phyloP scores from a whole-genome alignment of 1,140 invertebrate genomes.

The Drosophila quadrilineata region DNA sequence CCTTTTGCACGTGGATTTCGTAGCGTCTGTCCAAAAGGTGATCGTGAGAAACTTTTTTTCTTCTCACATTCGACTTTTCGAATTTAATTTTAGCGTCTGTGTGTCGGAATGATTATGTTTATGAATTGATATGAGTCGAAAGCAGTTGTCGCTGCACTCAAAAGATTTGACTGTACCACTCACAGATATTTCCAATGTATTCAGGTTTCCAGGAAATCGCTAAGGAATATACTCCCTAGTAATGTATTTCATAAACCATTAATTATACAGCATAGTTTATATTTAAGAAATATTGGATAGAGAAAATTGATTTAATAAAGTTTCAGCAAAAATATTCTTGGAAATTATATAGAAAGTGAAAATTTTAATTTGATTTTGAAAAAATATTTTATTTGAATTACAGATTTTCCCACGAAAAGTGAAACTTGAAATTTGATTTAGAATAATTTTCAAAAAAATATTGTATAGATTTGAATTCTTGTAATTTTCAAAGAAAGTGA shows the following conservation, averaged over 20 bases:
- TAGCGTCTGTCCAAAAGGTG: conserved; percentile 65
- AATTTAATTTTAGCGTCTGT: conserved; percentile 68
- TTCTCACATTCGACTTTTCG: conserved; percentile 67
- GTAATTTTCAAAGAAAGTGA: not conserved
- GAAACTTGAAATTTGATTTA: not conserved
- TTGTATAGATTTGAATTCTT: not conserved
- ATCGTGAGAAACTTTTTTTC: conserved; percentile 81
- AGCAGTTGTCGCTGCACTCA: conserved; percentile 40
- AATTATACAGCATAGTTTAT: too few relatives aligned
- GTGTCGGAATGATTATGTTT: conserved; percentile 67
- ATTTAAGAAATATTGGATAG: too few relatives aligned
- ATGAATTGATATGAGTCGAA: conserved; percentile 66
- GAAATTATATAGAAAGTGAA: conserved; percentile 8
- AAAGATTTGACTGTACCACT: conserved; percentile 64
- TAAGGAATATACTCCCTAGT: too few relatives aligned
- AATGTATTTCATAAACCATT: too few relatives aligned
- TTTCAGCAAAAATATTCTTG: too few relatives aligned
- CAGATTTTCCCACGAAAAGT: too few relatives aligned
- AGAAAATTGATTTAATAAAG: too few relatives aligned
- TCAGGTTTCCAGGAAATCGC: too few relatives aligned
- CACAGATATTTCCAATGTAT: too few relatives aligned
- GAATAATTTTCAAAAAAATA: not conserved
- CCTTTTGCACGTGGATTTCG: conserved; percentile 80
- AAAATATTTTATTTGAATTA: too few relatives aligned
- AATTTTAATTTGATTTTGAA: not conserved